These are phyloP conservation scores for Conus betulinus DNA, from an alignment of 1,140 invertebrate genomes.

Conservation along the genomic window DNA sequence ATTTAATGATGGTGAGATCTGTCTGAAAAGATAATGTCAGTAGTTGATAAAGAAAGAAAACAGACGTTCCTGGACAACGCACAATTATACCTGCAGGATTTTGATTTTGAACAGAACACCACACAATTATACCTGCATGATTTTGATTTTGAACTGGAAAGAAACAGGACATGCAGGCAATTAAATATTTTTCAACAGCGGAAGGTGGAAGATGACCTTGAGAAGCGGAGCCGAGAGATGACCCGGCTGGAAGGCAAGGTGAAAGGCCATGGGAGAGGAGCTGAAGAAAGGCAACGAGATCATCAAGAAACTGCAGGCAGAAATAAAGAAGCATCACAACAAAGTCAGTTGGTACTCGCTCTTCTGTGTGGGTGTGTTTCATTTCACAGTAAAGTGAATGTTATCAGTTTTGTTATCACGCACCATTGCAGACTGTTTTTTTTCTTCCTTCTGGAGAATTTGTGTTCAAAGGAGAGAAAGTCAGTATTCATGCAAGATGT, in stretches of 20 bases:
- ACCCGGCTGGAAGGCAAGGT: conserved; percentile 80
- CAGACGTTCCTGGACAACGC: no score
- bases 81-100: background rate
- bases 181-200: conserved; percentile 49
- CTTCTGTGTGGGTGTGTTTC: no score
- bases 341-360: conserved; percentile 59
- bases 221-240: conserved; percentile 65
- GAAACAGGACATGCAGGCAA: background rate
- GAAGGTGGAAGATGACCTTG: conserved; percentile 69
- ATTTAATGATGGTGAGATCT: no score
- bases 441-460: no score
- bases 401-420: no score
- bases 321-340: conserved; percentile 73
- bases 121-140: background rate
- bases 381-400: no score
- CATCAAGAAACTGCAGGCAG: conserved; percentile 82
- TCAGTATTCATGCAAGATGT: no score
- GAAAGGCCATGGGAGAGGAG: conserved; percentile 82
- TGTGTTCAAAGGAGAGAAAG: no score
- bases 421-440: no score
- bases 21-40: no score
- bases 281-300: conserved; percentile 88
- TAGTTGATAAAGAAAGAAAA: no score
- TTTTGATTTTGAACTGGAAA: background rate
- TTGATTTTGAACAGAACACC: background rate